phyloP scores from a whole-genome alignment of 2,888 invertebrate species.

The Mesochorus sp. region DNA sequence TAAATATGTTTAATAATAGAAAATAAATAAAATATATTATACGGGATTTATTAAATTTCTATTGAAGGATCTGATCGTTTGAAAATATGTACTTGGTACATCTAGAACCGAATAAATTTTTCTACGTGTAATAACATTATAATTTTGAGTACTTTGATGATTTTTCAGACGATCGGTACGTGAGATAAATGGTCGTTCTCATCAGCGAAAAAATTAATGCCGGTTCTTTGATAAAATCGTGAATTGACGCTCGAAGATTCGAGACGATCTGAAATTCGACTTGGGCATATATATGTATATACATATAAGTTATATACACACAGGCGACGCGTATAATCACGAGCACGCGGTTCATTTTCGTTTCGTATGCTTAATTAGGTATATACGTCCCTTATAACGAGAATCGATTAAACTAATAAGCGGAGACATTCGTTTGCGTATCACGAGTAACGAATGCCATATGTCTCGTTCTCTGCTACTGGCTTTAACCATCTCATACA shows the following conservation, averaged over 20 bases:
- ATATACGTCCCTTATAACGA: constrained; percentile 76
- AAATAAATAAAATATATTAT: background rate
- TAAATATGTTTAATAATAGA: too few species aligned
- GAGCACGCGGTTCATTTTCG: constrained; percentile 69
- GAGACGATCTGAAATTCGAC: constrained; percentile 40
- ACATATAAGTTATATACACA: too few species aligned
- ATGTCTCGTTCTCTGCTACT: constrained; percentile 73
- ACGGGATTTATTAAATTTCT: background rate
- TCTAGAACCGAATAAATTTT: background rate
- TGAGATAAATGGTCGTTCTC: constrained; percentile 56
- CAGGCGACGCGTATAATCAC: constrained; percentile 31
- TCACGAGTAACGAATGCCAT: constrained; percentile 76
- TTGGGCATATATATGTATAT: constrained; percentile 4
- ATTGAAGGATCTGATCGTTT: background rate
- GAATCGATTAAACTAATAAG: constrained; percentile 79
- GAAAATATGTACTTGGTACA: background rate
- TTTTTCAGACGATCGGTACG: constrained; percentile 49
- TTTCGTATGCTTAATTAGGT: constrained; percentile 75
- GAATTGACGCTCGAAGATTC: constrained; percentile 6
- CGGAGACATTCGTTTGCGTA: constrained; percentile 74
- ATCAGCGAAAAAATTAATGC: constrained; percentile 59
- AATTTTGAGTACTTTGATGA: constrained; percentile 39
- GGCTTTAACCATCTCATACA: constrained; percentile 65
- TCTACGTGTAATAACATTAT: constrained; percentile 53
- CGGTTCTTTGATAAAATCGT: constrained; percentile 37